Base-by-base conservation (phyloP, 2,888 invertebrate genomes). In the Rhimphoctona megacephalus region DNA sequence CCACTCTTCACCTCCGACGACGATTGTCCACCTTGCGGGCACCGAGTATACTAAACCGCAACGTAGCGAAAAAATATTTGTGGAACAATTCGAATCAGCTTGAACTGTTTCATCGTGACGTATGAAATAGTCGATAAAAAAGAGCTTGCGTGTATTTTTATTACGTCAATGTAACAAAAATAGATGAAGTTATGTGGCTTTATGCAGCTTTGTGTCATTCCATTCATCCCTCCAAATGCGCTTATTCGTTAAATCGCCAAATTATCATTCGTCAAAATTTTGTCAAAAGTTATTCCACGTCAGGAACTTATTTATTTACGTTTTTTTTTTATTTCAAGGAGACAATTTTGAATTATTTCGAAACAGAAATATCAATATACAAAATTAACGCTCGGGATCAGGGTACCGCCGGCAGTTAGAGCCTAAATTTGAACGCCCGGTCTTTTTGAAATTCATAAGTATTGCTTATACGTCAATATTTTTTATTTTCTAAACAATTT, bases 71-170 rank as follows among this genome's bases (percentile, higher is more conserved):
- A 39, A 11, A 14, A 46, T 17, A 30, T 61, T 61, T 57, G 30
- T 19, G 52, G 49, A 64, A 74, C 61, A 54, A n/a, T 83, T 83
- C 70, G 67, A 6, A 19, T 33, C 17, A 1, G 39, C 39, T 39
- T 36, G 3, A 25, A 30, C 17, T 30, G 61, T 30, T 17, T 14
- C 69, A n/a, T 49, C 72, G 46, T 69, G 82, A 76, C 81, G 74
- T 67, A 73, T n/a, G 17, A n/a, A 30, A 39, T 33, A 36, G 66
- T 76, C 76, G 82, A 82, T 82, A 74, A 81, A 74, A 67, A 81
- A 52, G 43, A 74, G 25, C 36, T 36, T 54, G 49, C 52, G 46
- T 46, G 46, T 70, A 70, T 46, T 22, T 25, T 46, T 39, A n/a
- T 69, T 30, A 69, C 78, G 78, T 54, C 52, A 69, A 25, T 36